Base-by-base conservation (phyloP, 1,140 invertebrate species). In the Drosophila biarmipes region DNA sequence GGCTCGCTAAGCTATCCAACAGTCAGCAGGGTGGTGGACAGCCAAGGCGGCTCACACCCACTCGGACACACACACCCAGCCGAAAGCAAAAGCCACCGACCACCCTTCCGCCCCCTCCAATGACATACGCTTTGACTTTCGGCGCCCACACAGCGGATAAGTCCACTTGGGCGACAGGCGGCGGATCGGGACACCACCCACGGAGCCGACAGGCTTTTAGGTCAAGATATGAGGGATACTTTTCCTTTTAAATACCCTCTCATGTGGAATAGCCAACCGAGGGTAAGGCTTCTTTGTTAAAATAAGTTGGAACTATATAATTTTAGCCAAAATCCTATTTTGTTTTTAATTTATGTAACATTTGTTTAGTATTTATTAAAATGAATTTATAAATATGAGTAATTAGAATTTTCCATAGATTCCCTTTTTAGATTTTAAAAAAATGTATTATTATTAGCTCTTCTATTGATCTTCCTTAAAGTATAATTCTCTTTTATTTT, bases 191-290 rank as follows among this genome's bases (percentile, higher is more conserved):
- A 15, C 58, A 76, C 71, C 71, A 76, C 71, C 71, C 71, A 76
- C 73, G 38, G 71, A 58, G 59, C 38, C 38, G 35, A 37, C 40
- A 48, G 58, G 42, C 58, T 74, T 73, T 77, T 72, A 55, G 77
- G 73, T 81, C 74, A 81, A 71, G 54, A 52, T 78, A 48, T 35
- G 53, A 34, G 55, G 62, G 34, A 35, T 17, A 76, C 80, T 64
- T 85, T 85, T 85, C 61, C 64, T 72, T 82, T 87, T 61, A 37
- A 15, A 76, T 77, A 68, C 73, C 17, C 73, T 77, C 15, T 6
- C n/a, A 21, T 1, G 2, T 12, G 15, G 1, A 1, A 21, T n/a
- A 6, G 5, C 2, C 2, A 19, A 10, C 6, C 6, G 1, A n/a
- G 5, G 6, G n/a, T 2, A 8, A n/a, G 7, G 17, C 6, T 21